Base-by-base conservation (phyloP, 2,888 invertebrate genomes). In the Schrankia costaestrigalis region DNA sequence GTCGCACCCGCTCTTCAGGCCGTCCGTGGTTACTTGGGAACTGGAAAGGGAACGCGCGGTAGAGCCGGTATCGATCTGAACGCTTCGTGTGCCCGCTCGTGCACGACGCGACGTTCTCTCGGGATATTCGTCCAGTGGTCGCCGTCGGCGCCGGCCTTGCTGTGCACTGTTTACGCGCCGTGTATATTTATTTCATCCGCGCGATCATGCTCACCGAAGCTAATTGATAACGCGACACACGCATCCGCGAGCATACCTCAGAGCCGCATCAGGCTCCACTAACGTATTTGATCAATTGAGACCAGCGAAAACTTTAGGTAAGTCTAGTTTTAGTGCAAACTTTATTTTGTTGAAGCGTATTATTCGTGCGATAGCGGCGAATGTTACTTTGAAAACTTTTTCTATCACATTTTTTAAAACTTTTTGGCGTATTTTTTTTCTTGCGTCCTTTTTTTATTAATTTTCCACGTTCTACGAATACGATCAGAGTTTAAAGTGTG, bases 111-210 rank as follows among this genome's bases (percentile, higher is more conserved):
- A 69, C 81, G 74, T 69, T 75, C 75, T 78, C 79, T 75, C 81
- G 79, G 77, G 78, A 85, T 83, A 84, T 76, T 84, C 80, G 78
- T 60, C 72, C 71, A 78, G 73, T 75, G 76, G 71, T 84, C 78
- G 83, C 77, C 82, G 84, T 80, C 77, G 78, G 86, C 83, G 82
- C 85, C 83, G 83, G 81, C 79, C 80, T 77, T 82, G 77, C 74
- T 76, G 73, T n/a, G n/a, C 71, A 71, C 77, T 77, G 80, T 84
- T 82, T 80, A 78, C 81, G 76, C 75, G 79, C 65, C 65, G 69
- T 68, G 70, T 77, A 69, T 59, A 70, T 71, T 65, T 66, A 67
- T 77, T 78, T 70, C 52, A 69, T 67, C 72, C 74, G 72, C 81
- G 84, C 71, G 78, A 82, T 72, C 78, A 78, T 82, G 82, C 67